These are phyloP conservation scores for Oligia strigilis DNA, from an alignment of 2,888 invertebrate genomes.

Conservation along the genomic window DNA sequence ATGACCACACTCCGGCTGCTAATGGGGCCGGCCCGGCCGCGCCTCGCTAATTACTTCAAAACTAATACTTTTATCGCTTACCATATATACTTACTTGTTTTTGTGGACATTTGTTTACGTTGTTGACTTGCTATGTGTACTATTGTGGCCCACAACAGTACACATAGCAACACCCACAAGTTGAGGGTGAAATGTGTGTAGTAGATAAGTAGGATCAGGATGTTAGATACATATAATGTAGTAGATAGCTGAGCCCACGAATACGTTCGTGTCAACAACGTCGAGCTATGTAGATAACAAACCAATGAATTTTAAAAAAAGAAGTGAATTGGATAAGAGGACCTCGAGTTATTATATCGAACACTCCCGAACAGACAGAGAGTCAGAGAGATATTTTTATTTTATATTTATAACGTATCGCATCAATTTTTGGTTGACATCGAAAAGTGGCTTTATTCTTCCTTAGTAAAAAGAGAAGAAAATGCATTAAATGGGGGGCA, in stretches of 20 bases:
- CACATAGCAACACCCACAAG: no score
- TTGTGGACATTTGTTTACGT: conserved; percentile 33
- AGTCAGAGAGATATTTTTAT: not conserved
- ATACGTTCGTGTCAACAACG: not conserved
- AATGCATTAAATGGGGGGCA: not conserved
- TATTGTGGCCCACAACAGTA: not conserved
- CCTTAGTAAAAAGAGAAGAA: not conserved
- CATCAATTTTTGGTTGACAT: not conserved
- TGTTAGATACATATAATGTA: not conserved
- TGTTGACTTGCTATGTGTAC: conserved; percentile 12
- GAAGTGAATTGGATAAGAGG: not conserved
- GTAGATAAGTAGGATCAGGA: not conserved
- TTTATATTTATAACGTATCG: not conserved
- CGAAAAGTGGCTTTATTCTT: not conserved
- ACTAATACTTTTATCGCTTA: conserved; percentile 63
- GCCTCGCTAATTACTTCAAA: conserved; percentile 62
- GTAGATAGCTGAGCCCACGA: not conserved
- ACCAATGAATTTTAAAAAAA: not conserved
- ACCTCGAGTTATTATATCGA: not conserved
- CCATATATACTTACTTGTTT: conserved; percentile 44
- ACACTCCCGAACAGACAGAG: not conserved
- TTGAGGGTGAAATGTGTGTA: not conserved
- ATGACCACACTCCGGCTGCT: conserved; percentile 40
- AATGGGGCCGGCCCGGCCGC: conserved; percentile 53
- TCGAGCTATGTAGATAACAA: not conserved